Conservation (phyloP, 2,797 vertebrate genomes). For the Ataeniobius toweri region DNA sequence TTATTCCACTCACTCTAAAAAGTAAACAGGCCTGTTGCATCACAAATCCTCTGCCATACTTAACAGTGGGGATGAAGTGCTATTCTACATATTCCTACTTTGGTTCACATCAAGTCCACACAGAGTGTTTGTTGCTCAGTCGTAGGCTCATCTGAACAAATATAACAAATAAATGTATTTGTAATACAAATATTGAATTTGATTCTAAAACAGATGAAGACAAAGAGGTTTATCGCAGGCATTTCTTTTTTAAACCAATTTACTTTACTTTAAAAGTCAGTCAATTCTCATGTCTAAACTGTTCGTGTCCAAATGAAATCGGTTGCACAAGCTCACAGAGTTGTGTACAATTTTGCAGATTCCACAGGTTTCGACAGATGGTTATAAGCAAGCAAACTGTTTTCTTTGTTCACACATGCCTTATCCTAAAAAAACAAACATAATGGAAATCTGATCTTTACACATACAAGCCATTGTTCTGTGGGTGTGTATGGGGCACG, state of each 20-base stretch:
- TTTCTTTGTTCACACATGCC: slow-evolving; percentile 81
- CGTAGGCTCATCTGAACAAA: not conserved
- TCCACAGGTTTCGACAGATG: slow-evolving; percentile 74
- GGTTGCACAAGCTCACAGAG: slow-evolving; percentile 46
- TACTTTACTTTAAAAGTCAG: not conserved
- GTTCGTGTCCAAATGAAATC: not conserved
- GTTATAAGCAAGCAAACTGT: slow-evolving; percentile 75
- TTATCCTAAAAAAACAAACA: slow-evolving; percentile 85
- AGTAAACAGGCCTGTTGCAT: not conserved
- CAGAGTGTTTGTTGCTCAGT: not conserved
- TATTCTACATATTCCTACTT: too few relatives aligned
- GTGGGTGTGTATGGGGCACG: slow-evolving; percentile 47
- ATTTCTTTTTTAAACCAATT: not conserved
- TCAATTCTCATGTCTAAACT: not conserved
- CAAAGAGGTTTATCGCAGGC: not conserved
- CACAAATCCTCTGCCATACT: not conserved
- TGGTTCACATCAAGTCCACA: too few relatives aligned
- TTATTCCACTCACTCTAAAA: not conserved
- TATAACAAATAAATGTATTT: not conserved
- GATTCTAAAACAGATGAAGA: not conserved
- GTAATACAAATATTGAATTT: not conserved
- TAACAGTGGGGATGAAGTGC: too few relatives aligned
- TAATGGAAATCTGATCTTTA: slow-evolving; percentile 82
- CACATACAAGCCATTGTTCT: slow-evolving; percentile 77
- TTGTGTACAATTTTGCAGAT: slow-evolving; percentile 63